These are phyloP conservation scores for Choloepus hoffmanni DNA, from an alignment of 2,113 vertebrate species.

Conservation along the genomic window DNA sequence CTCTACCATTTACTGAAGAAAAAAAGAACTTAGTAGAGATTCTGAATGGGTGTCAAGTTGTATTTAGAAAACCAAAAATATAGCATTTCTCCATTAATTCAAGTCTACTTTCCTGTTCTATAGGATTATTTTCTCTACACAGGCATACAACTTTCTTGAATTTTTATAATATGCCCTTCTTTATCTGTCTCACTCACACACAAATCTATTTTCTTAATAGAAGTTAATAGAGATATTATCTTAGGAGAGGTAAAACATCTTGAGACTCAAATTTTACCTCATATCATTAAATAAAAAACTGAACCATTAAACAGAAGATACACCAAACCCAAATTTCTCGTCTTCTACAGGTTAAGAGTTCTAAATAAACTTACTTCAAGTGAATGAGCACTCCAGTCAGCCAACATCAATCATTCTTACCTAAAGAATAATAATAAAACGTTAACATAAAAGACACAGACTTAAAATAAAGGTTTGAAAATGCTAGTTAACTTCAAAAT, in stretches of 20 bases:
- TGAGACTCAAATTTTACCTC: neutral
- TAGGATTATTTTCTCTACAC: neutral
- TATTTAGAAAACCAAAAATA: slow-evolving; percentile 9
- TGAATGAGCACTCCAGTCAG: slow-evolving; percentile 79
- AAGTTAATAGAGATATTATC: neutral
- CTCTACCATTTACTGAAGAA: neutral
- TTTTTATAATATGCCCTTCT: neutral
- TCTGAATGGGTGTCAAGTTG: neutral
- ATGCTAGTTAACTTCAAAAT: slow-evolving; percentile 84
- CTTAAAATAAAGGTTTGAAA: slow-evolving; percentile 74
- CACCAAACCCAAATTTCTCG: neutral
- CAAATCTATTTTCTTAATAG: neutral
- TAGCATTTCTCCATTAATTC: neutral
- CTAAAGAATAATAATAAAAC: slow-evolving; percentile 88
- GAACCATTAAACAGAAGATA: neutral
- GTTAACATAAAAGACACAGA: slow-evolving; percentile 83
- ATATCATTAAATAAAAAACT: neutral
- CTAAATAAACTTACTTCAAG: slow-evolving; percentile 83
- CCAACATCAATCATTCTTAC: slow-evolving; percentile 88
- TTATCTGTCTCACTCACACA: neutral
- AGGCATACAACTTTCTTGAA: neutral
- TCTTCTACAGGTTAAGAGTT: neutral
- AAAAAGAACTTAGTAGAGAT: neutral
- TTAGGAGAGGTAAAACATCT: neutral
- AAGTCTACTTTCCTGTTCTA: neutral